Percentiles rank a stretch among this genome's conserved stretches.
Conservation (phyloP, 1,140 invertebrate genomes). For the Eurosta solidaginis region DNA sequence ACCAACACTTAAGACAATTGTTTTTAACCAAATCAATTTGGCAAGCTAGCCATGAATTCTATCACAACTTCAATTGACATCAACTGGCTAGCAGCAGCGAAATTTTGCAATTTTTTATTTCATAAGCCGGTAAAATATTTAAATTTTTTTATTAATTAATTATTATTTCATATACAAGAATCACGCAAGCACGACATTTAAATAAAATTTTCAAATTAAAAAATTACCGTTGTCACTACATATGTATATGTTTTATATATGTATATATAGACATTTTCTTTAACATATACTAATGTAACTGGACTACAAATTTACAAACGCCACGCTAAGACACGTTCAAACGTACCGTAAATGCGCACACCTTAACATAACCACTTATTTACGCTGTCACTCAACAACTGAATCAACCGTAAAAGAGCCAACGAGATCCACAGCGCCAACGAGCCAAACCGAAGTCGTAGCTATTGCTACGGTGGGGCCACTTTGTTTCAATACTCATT, state of each 20-base stretch:
- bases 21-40: not conserved
- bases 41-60: not conserved
- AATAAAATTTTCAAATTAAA: not conserved
- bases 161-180: not conserved
- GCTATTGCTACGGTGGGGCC: not conserved
- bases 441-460: not conserved
- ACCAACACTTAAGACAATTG: not conserved
- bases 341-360: not conserved
- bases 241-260: too few species aligned
- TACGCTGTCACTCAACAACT: slow-evolving; percentile 18
- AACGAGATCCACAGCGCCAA: slow-evolving; percentile 13
- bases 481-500: not conserved
- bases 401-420: slow-evolving; percentile 3
- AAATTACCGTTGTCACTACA: not conserved
- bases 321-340: not conserved
- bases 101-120: not conserved
- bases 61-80: not conserved
- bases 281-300: not conserved
- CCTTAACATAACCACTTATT: not conserved
- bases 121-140: not conserved
- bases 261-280: too few species aligned
- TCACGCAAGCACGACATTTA: not conserved
- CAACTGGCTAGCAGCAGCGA: not conserved
- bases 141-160: not conserved
- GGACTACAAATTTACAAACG: not conserved